phyloP scores from a whole-genome alignment of 2,888 invertebrate species.

The Eurytoma californica region DNA sequence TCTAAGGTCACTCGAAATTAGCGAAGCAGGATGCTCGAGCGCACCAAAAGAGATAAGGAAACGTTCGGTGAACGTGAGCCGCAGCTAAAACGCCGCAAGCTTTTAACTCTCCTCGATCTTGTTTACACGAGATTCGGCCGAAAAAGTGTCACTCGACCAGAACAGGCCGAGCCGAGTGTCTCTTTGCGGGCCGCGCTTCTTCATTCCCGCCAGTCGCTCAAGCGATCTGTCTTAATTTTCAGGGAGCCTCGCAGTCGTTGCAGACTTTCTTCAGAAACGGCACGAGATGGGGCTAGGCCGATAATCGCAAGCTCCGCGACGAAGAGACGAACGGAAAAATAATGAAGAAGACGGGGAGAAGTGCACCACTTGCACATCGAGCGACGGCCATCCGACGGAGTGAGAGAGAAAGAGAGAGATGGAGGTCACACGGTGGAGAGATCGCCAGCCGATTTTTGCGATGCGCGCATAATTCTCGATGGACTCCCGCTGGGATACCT shows the following conservation, averaged over 20 bases:
- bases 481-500: not conserved
- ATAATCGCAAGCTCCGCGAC: not conserved
- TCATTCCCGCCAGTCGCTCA: not conserved
- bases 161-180: not conserved
- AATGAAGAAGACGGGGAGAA: not conserved
- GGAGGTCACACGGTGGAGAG: not conserved
- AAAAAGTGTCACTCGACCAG: not conserved
- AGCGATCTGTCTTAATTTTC: conserved; percentile 64
- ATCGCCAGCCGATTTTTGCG: conserved; percentile 3
- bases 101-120: conserved; percentile 1
- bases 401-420: not conserved
- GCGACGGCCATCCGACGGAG: not conserved
- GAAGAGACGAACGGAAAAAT: not conserved
- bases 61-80: not conserved
- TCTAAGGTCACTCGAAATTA: too few relatives aligned
- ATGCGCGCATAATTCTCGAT: conserved; percentile 1
- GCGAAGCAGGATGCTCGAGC: too few relatives aligned
- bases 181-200: too few relatives aligned
- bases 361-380: conserved; percentile 20
- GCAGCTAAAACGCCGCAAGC: not conserved
- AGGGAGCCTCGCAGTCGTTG: conserved; percentile 85
- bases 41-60: too few relatives aligned
- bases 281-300: conserved; percentile 61
- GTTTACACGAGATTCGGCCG: conserved; percentile 10
- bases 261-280: conserved; percentile 79